Evolutionary conservation across 35 echinoderm and acorn worm species (phyloP).

Genomic region (Acanthaster planci): DNA sequence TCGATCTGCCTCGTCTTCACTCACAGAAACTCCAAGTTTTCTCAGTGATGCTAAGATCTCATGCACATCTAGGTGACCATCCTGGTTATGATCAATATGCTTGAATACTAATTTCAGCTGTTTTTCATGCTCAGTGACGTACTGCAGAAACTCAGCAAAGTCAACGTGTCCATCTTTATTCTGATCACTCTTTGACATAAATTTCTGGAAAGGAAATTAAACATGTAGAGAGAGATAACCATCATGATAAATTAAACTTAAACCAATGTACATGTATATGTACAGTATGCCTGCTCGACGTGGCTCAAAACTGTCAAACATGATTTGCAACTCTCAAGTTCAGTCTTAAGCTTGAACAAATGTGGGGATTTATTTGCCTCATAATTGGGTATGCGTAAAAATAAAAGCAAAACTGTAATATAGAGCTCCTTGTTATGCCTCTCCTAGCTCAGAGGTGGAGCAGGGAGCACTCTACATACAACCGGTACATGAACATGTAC

Average conservation of each 20-base stretch:
- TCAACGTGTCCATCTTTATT: conserved; percentile 97
- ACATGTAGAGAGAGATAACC: background rate
- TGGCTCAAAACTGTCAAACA: too few species aligned
- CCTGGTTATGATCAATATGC: conserved; percentile 87
- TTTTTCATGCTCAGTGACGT: conserved; percentile 95
- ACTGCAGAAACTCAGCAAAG: conserved; percentile 98
- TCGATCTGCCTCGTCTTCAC: conserved; percentile 85
- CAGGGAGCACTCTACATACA: too few species aligned
- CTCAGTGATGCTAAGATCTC: conserved; percentile 82
- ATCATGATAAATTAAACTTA: background rate
- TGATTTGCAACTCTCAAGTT: too few species aligned
- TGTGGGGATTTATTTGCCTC: too few species aligned
- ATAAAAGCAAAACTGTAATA: too few species aligned
- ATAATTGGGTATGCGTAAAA: too few species aligned
- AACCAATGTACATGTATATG: background rate
- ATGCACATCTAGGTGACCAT: conserved; percentile 82
- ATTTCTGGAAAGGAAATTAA: conserved; percentile 68
- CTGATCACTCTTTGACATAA: conserved; percentile 88
- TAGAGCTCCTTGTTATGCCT: too few species aligned
- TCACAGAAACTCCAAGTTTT: conserved; percentile 87
- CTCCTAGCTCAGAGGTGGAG: too few species aligned
- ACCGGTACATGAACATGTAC: too few species aligned
- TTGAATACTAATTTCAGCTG: conserved; percentile 90
- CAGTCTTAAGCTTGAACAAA: too few species aligned
- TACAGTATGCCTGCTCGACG: background rate